Evolutionary conservation across 2,888 invertebrate species (phyloP), one percentile per base, ranked within the genome.

Genomic region (Sesamia inferens): DNA sequence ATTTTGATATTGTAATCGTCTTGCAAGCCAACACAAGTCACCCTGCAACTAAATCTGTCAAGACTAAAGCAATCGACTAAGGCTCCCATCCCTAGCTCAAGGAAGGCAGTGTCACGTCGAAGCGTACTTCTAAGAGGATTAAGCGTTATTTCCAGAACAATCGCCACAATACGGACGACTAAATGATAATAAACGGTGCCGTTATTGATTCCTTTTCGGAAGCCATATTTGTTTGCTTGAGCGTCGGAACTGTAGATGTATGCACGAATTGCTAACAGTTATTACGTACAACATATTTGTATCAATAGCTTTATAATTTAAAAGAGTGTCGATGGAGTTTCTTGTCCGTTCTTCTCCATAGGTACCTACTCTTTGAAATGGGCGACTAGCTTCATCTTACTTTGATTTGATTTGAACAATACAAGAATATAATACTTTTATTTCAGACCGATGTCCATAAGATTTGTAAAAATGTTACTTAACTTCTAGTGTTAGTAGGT

Each of bases 81-180:
- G n/a, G 13, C 5, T 19, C 61, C 59, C 84, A 69, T 51, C 77
- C 54, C 77, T 84, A 81, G 16, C 31, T 59, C 68, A 73, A 71
- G 58, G 71, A 80, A 73, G 84, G 76, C 84, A 76, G 76, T 84
- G 71, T 84, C 77, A 84, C 80, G 74, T 74, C 71, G 74, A 84
- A 73, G 84, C 63, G 59, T 62, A 71, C 64, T 67, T 59, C 68
- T 71, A 79, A 81, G 84, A 74, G 84, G 81, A 83, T 81, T 81
- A 81, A 74, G 74, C 59, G 68, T 71, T 83, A 81, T 66, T 81
- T 74, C 75, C 71, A 74, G 42, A 44, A 54, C 71, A 68, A 79
- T 79, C 79, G 83, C 67, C 54, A 65, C 64, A 68, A 73, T 71
- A 81, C 67, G 68, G 79, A 68, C 73, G 79, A 71, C 79, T 70